Conservation (phyloP, 2,113 vertebrate species). For the Drymodes brunneopygia region DNA sequence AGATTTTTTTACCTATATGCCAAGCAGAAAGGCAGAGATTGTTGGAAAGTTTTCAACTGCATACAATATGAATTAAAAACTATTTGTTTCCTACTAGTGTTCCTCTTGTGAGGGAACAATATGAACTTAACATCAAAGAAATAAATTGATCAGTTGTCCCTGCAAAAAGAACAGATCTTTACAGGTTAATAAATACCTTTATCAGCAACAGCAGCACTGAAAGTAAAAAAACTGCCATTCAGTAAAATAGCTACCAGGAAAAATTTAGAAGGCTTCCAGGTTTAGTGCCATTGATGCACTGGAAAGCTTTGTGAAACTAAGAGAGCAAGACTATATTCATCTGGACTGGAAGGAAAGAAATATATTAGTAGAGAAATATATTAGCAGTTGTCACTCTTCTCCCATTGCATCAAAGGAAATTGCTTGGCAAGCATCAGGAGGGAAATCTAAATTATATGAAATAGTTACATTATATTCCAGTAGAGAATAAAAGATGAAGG, state of each 20-base stretch:
- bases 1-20: neutral
- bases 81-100: neutral
- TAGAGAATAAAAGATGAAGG: neutral
- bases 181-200: neutral
- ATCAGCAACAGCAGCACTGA: neutral
- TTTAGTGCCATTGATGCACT: neutral
- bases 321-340: neutral
- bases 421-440: neutral
- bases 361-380: neutral
- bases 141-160: neutral
- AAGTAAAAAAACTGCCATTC: neutral
- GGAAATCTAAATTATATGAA: neutral
- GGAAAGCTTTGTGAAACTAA: neutral
- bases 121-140: neutral
- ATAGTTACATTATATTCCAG: neutral
- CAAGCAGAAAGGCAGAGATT: neutral
- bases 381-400: neutral
- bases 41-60: neutral
- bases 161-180: neutral
- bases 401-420: slow-evolving; percentile 4
- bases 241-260: neutral
- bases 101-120: neutral
- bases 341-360: neutral
- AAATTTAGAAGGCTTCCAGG: neutral
- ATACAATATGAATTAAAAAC: neutral